Evolutionary conservation across 2,113 vertebrate species (phyloP).

Genomic region (Electrona antarctica): DNA sequence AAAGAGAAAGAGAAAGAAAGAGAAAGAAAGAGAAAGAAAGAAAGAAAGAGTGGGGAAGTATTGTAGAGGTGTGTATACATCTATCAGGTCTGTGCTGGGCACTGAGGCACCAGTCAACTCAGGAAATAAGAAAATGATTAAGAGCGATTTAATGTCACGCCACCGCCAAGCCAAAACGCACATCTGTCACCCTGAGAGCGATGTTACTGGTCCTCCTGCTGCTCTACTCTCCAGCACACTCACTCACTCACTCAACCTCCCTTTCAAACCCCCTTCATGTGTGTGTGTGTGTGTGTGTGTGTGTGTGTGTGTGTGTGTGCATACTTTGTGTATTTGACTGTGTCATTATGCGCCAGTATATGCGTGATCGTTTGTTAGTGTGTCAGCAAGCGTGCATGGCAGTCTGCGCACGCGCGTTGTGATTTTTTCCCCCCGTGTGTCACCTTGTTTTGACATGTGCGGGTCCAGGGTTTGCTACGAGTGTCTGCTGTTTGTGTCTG

Average conservation of each 20-base stretch:
- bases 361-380: too few species aligned
- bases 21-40: not conserved
- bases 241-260: constrained; percentile 33
- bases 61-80: constrained; percentile 37
- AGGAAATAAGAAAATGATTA: constrained; percentile 79
- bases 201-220: constrained; percentile 54
- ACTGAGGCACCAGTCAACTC: constrained; percentile 59
- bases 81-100: constrained; percentile 47
- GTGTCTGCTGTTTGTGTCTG: too few species aligned
- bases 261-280: too few species aligned
- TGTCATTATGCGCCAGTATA: too few species aligned
- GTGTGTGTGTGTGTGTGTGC: too few species aligned
- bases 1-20: not conserved
- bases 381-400: too few species aligned
- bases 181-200: constrained; percentile 66
- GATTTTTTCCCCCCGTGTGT: too few species aligned
- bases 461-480: too few species aligned
- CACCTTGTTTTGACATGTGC: too few species aligned
- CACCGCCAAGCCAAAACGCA: constrained; percentile 56
- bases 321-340: too few species aligned
- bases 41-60: constrained; percentile 14
- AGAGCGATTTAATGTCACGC: constrained; percentile 71
- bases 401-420: too few species aligned
- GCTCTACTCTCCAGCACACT: constrained; percentile 17
- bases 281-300: not conserved